These are phyloP conservation scores for Corythaeola cristata DNA, from an alignment of 2,113 vertebrate species.

Conservation along the genomic window DNA sequence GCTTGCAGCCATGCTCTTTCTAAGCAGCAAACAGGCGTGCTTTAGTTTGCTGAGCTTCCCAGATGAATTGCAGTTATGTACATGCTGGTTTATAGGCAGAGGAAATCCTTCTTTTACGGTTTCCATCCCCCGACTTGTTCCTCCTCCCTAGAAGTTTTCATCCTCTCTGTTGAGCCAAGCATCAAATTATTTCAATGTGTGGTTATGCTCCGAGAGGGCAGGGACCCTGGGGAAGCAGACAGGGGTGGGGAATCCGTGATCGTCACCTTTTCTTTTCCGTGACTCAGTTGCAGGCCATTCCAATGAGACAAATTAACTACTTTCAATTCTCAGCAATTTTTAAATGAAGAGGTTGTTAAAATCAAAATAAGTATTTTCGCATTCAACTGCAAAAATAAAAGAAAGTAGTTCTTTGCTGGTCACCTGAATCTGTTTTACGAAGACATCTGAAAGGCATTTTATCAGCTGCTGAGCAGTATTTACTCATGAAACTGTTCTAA, in stretches of 20 bases:
- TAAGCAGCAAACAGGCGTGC: not conserved
- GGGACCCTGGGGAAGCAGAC: not conserved
- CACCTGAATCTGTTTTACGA: not conserved
- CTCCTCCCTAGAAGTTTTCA: not conserved
- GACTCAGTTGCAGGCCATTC: not conserved
- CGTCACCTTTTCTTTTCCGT: not conserved
- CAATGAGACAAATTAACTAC: not conserved
- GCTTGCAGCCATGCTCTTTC: not conserved
- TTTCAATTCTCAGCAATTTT: not conserved
- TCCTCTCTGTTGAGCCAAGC: not conserved
- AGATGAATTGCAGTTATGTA: not conserved
- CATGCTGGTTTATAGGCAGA: not conserved
- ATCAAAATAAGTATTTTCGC: not conserved
- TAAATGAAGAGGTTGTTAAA: not conserved
- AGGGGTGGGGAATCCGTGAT: not conserved
- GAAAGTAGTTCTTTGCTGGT: not conserved
- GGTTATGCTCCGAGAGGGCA: not conserved
- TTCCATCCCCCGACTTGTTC: not conserved
- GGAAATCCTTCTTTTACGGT: not conserved
- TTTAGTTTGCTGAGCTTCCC: not conserved
- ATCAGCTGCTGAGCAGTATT: slow-evolving; percentile 43
- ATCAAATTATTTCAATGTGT: not conserved
- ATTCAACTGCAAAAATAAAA: not conserved
- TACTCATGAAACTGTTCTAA: slow-evolving; percentile 47
- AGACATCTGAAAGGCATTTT: slow-evolving; percentile 55